Percentiles rank a stretch among this genome's conserved stretches.
These are phyloP conservation scores for Oryctes rhinoceros DNA, from an alignment of 1,140 invertebrate species.

Conservation along the genomic window DNA sequence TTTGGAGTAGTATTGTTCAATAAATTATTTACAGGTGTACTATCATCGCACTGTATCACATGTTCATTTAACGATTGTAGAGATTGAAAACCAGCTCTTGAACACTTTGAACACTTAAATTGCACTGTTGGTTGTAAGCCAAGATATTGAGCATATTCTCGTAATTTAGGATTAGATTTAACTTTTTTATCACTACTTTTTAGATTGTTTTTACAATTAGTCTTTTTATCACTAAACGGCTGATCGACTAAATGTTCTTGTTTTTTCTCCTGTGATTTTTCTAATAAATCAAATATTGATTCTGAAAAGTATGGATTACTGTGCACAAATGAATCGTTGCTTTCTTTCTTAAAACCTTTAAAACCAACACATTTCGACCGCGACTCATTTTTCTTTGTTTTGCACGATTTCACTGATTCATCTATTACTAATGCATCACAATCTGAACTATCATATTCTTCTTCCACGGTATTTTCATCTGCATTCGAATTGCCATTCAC, in stretches of 20 bases:
- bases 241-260: conserved; percentile 17
- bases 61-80: conserved; percentile 69
- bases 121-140: conserved; percentile 74
- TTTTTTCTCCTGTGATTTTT: conserved; percentile 38
- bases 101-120: conserved; percentile 74
- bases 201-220: conserved; percentile 32
- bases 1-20: conserved; percentile 51
- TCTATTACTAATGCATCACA: conserved; percentile 58
- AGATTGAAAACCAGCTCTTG: conserved; percentile 68
- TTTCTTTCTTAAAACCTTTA: conserved; percentile 42
- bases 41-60: conserved; percentile 66
- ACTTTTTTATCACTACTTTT: conserved; percentile 33
- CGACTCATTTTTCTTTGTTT: conserved; percentile 46
- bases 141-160: conserved; percentile 75
- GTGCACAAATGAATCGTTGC: conserved; percentile 28
- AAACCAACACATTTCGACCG: conserved; percentile 45
- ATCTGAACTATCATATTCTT: conserved; percentile 56
- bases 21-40: conserved; percentile 53
- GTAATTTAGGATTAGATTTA: conserved; percentile 59
- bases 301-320: conserved; percentile 59
- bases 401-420: conserved; percentile 54
- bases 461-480: conserved; percentile 45
- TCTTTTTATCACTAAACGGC: conserved; percentile 32
- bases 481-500: conserved; percentile 51
- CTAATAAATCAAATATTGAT: conserved; percentile 56